Base-by-base conservation (phyloP, 2,888 invertebrate genomes). In the Laothoe populi region DNA sequence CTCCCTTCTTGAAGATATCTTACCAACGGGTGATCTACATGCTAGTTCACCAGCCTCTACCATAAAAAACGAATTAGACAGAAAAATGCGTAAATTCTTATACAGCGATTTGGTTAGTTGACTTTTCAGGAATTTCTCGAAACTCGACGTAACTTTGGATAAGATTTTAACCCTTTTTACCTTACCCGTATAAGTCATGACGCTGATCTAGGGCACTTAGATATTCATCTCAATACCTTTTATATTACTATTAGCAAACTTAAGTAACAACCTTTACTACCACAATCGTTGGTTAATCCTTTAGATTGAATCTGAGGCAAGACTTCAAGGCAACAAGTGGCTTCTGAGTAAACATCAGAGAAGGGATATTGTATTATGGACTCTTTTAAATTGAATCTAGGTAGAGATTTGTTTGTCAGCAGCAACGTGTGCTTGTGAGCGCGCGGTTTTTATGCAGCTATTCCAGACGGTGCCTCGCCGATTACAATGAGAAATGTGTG, bases 231-330 rank as follows among this genome's bases (percentile, higher is more conserved):
- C n/a, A 53, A 26, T 19, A n/a, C 19, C 21, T n/a, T 19, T 19
- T 23, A 46, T 31, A 26, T 31, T 45, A 19, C n/a, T 13, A 48
- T 8, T 13, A 60, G n/a, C 24, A 31, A 23, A 60, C 35, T 11
- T 46, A 46, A 5, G 42, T 59, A 59, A 59, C 16, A 26, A 31
- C 57, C 19, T 31, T 19, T 24, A 35, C 35, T 10, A 31, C 57
- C 62, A 59, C 58, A 75, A 71, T 68, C 68, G 67, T 64, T 57
- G 59, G 63, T 68, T 78, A 78, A 78, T 76, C 75, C 72, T 66
- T 70, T 68, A 75, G 74, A 77, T 73, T 72, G 70, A 73, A 77
- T 77, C 73, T 70, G 67, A 67, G 65, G 70, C 67, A 70, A 77
- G 64, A 66, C 69, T 68, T 57, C 65, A 62, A 64, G 57, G 69